Conservation (phyloP, 2,113 vertebrate species). For the Chionomys nivalis region DNA sequence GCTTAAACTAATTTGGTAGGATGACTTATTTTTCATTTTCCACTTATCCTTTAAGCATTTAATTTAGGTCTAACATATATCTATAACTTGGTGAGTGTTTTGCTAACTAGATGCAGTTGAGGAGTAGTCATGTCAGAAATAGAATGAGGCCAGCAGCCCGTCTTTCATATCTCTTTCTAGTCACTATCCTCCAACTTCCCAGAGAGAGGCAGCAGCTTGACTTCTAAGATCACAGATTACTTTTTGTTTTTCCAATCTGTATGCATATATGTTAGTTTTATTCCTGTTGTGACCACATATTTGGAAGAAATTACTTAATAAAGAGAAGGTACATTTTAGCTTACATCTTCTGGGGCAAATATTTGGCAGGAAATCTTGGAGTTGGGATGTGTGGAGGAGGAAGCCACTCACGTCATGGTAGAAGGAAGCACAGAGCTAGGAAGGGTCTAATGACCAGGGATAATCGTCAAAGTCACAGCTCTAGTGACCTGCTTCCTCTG, state of each 20-base stretch:
- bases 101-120: neutral
- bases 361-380: neutral
- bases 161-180: neutral
- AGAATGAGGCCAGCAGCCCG: neutral
- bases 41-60: constrained; percentile 25
- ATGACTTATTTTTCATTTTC: constrained; percentile 27
- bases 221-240: neutral
- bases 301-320: neutral
- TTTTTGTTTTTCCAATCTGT: neutral
- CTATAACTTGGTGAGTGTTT: neutral
- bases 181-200: neutral
- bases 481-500: neutral
- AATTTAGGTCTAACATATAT: neutral
- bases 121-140: neutral
- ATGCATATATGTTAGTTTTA: neutral
- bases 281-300: neutral
- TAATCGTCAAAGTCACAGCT: neutral
- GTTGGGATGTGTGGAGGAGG: neutral
- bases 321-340: neutral
- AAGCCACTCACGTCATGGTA: neutral
- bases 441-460: neutral
- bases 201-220: neutral
- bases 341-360: neutral
- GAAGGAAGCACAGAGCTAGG: neutral
- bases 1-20: constrained; percentile 34